Evolutionary conservation across 92 coral and sea anemone species (phyloP).

Genomic region (Siderastrea siderea): DNA sequence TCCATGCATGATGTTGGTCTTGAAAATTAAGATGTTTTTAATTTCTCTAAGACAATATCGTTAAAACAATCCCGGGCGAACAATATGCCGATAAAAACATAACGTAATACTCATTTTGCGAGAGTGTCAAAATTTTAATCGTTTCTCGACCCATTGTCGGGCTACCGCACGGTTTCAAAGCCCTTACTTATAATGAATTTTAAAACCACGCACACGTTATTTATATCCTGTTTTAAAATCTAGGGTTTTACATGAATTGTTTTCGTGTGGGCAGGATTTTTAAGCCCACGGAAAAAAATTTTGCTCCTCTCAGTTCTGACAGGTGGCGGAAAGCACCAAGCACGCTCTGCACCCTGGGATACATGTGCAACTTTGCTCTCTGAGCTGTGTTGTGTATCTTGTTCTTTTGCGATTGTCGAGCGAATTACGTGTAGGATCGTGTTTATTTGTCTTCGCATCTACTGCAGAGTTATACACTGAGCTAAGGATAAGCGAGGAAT

Average conservation of each 20-base stretch:
- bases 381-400: slow-evolving; percentile 39
- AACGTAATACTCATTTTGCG: slow-evolving; percentile 13
- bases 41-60: slow-evolving; percentile 45
- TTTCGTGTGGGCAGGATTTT: slow-evolving; percentile 20
- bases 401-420: slow-evolving; percentile 56
- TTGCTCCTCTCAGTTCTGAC: slow-evolving; percentile 25
- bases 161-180: slow-evolving; percentile 10
- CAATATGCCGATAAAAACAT: slow-evolving; percentile 37
- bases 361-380: slow-evolving; percentile 32
- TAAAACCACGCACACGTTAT: not conserved
- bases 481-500: slow-evolving; percentile 13
- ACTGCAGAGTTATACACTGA: slow-evolving; percentile 5
- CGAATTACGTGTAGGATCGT: slow-evolving; percentile 10
- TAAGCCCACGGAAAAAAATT: slow-evolving; percentile 21
- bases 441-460: not conserved
- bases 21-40: not conserved
- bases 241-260: not conserved
- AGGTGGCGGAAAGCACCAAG: slow-evolving; percentile 41
- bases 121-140: slow-evolving; percentile 34
- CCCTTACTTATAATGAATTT: not conserved
- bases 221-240: not conserved
- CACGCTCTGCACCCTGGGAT: slow-evolving; percentile 54
- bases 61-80: slow-evolving; percentile 30
- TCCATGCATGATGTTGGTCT: not conserved
- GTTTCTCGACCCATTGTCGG: not conserved